Base-by-base conservation (phyloP, 2,113 vertebrate species). In the Myotis yumanensis region DNA sequence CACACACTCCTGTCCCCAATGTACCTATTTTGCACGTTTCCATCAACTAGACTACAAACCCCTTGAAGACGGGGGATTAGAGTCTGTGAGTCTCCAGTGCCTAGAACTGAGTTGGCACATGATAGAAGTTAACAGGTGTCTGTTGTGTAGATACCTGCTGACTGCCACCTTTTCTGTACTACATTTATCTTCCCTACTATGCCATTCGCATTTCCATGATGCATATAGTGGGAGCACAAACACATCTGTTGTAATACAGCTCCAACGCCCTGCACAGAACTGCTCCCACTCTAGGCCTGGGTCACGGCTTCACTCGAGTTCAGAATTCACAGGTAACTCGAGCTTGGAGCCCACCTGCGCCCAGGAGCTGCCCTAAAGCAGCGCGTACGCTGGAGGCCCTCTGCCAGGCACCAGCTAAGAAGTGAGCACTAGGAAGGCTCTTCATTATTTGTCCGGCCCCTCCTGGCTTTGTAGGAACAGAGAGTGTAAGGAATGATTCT, bases 371-470 rank as follows among this genome's bases (percentile, higher is more conserved):
- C 64, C 51, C 37, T 14, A 5, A 32, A 3, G 30, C 18, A n/a
- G 1, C 32, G 59, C 43, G 28, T 79, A n/a, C 23, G 0, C 0
- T 0, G 15, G 18, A 51, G 32, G 72, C 28, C 18, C 30, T 48
- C 23, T n/a, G 35, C 35, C 52, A 4, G 48, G 8, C 28, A 7
- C 11, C 7, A 2, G 9, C 6, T 17, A 23, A 16, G 64, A 59
- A 32, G 22, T 9, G 9, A 51, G 43, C 73, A 16, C 54, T 5
- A 28, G 46, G 4, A 43, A 82, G 48, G 37, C 16, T 48, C 75
- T 22, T 51, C 32, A 51, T 28, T 12, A 57, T 25, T 32, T 22
- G 69, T 64, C 48, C 46, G 23, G 8, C 48, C n/a, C 8, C 35
- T 18, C 83, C 43, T 66, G n/a, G 9, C 59, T 59, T 6, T 18